These are phyloP conservation scores for Drosophila atroscutellata DNA, from an alignment of 2,888 invertebrate genomes.

Conservation along the genomic window DNA sequence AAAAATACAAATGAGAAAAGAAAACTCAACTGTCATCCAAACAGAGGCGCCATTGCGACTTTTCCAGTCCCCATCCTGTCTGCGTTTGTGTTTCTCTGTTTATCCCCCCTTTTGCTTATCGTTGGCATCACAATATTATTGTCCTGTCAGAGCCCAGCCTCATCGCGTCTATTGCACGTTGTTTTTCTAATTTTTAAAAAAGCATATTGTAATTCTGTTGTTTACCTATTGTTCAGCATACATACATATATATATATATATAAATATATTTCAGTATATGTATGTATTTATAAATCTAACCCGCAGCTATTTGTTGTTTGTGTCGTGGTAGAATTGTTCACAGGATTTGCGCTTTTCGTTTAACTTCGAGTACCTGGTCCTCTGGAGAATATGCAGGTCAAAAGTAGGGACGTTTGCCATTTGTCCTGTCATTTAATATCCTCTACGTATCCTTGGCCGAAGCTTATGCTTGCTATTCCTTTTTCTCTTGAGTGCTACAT, in stretches of 20 bases:
- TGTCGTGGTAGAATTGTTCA: slow-evolving; percentile 47
- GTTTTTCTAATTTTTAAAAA: slow-evolving; percentile 74
- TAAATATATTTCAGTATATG: neutral
- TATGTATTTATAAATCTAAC: slow-evolving; percentile 54
- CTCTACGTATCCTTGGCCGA: slow-evolving; percentile 62
- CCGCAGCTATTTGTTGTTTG: slow-evolving; percentile 57
- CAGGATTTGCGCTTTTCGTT: slow-evolving; percentile 53
- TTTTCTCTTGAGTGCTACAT: slow-evolving; percentile 9
- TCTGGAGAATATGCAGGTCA: slow-evolving; percentile 1
- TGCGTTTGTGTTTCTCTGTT: slow-evolving; percentile 48
- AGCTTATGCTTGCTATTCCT: slow-evolving; percentile 55
- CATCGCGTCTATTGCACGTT: slow-evolving; percentile 46
- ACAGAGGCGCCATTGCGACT: slow-evolving; percentile 35
- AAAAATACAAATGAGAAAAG: slow-evolving; percentile 28
- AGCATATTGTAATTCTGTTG: slow-evolving; percentile 77
- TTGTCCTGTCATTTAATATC: slow-evolving; percentile 75
- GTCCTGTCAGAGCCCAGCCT: slow-evolving; percentile 61
- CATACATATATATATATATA: slow-evolving; percentile 3
- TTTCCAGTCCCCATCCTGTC: slow-evolving; percentile 33
- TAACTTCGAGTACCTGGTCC: slow-evolving; percentile 44
- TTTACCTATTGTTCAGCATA: slow-evolving; percentile 55
- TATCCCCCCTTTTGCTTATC: slow-evolving; percentile 51
- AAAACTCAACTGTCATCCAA: slow-evolving; percentile 57
- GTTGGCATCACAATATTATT: slow-evolving; percentile 59
- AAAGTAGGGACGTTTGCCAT: slow-evolving; percentile 56